Evolutionary conservation across 2,888 invertebrate genomes (phyloP), one percentile per base, ranked within the genome.

Genomic region (Ptilodon capucinus): DNA sequence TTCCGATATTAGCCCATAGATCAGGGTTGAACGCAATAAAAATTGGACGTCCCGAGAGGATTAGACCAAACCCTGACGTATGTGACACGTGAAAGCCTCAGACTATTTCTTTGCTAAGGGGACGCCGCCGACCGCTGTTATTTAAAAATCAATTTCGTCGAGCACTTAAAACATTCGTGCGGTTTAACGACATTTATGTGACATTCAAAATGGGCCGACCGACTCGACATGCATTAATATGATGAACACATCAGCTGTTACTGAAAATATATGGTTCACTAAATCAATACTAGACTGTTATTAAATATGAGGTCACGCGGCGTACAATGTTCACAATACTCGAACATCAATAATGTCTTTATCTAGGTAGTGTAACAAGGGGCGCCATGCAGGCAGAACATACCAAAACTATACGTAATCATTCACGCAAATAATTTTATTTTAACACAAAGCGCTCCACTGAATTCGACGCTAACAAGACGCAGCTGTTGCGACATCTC

Each of bases 11-110:
- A 81, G 68, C 58, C 76, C 76, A 77, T 87, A 83, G 69, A 86
- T 89, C 88, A 89, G 82, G 81, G 79, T 74, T 75, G 77, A 80
- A 78, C 64, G 85, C 83, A 90, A 90, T 90, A 90, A 90, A 86
- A 88, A 85, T 84, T 77, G 84, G 76, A 80, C 73, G 79, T 82
- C 86, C 88, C 85, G 60, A 68, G 73, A 77, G 87, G 87, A 88
- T 90, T 87, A 87, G 80, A 77, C 74, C 80, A 85, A 87, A 87
- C 84, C 81, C 85, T 88, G 88, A 89, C 83, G 75, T 81, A 90
- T 88, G 90, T 82, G 90, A 86, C 88, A 79, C 64, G 71, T 74
- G 73, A 77, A 85, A 87, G 84, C 84, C 83, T 85, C 77, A 78
- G 76, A 74, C 79, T 70, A 74, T 82, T 77, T 72, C 81, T 81